These are phyloP conservation scores for Drosophila ohnishii DNA, from an alignment of 1,140 invertebrate genomes.

Conservation along the genomic window DNA sequence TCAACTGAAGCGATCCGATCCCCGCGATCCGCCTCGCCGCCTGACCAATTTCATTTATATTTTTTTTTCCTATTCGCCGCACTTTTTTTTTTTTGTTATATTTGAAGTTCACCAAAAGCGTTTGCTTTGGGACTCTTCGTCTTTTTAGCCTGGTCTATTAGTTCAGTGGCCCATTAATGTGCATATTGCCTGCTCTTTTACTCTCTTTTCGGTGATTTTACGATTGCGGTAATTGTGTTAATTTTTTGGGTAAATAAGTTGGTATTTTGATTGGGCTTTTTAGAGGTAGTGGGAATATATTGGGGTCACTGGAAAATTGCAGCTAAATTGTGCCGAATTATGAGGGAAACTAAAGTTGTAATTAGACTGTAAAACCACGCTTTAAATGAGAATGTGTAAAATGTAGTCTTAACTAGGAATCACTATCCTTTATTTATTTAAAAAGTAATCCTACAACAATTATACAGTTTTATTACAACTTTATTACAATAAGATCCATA, in stretches of 20 bases:
- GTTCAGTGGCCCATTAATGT: constrained; percentile 80
- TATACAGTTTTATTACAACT: neutral
- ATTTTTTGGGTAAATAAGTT: constrained; percentile 68
- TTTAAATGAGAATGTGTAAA: neutral
- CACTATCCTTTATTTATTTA: neutral
- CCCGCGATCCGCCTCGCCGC: constrained; percentile 5
- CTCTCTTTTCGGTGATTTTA: constrained; percentile 34
- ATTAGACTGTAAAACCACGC: neutral
- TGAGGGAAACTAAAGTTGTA: neutral
- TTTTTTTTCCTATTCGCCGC: neutral
- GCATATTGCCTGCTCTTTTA: constrained; percentile 62
- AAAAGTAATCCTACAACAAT: neutral
- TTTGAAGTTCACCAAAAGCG: constrained; percentile 69
- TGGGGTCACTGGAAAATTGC: constrained; percentile 54
- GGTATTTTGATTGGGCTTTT: constrained; percentile 29
- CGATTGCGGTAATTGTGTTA: constrained; percentile 78
- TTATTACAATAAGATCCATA: neutral
- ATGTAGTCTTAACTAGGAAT: no score
- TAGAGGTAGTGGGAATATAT: constrained; percentile 19
- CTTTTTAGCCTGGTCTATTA: constrained; percentile 61
- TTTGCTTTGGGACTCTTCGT: constrained; percentile 23
- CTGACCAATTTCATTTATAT: constrained; percentile 23
- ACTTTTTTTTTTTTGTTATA: constrained; percentile 28
- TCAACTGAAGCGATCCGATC: constrained; percentile 2
- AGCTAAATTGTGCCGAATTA: constrained; percentile 27